Evolutionary conservation across 2,888 invertebrate species (phyloP).

Genomic region (Ellobium chinense): DNA sequence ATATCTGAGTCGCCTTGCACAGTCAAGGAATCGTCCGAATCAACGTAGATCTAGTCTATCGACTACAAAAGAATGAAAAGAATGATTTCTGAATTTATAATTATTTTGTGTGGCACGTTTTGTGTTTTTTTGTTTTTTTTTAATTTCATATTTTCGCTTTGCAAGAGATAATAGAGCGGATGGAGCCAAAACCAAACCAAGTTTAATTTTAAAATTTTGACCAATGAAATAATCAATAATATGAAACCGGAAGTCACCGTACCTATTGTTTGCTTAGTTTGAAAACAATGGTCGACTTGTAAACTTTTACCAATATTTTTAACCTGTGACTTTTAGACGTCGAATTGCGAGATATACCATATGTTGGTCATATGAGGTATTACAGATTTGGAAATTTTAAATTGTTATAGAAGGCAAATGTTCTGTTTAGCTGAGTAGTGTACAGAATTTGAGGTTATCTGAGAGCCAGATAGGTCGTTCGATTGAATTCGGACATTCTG

Average conservation of each 20-base stretch:
- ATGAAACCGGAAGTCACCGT: slow-evolving; percentile 17
- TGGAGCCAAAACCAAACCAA: background rate
- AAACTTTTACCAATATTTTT: background rate
- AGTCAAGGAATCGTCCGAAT: too few species aligned
- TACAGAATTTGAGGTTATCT: too few species aligned
- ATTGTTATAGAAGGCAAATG: background rate
- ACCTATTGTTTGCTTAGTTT: slow-evolving; percentile 17
- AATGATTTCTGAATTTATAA: too few species aligned
- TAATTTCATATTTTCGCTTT: too few species aligned
- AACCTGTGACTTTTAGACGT: background rate
- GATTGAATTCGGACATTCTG: background rate
- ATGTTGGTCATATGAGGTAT: background rate
- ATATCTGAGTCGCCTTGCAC: too few species aligned
- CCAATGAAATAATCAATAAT: background rate
- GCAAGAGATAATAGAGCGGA: too few species aligned
- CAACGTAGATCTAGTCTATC: too few species aligned
- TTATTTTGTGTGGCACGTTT: too few species aligned
- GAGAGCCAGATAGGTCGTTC: too few species aligned
- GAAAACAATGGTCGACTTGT: slow-evolving; percentile 24
- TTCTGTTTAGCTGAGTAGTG: background rate
- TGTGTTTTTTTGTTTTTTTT: too few species aligned
- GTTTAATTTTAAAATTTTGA: background rate
- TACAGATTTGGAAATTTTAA: too few species aligned
- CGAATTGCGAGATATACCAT: background rate
- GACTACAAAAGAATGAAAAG: too few species aligned